Conservation (phyloP, 2,888 invertebrate genomes). For the Lepidochrysops patricia region DNA sequence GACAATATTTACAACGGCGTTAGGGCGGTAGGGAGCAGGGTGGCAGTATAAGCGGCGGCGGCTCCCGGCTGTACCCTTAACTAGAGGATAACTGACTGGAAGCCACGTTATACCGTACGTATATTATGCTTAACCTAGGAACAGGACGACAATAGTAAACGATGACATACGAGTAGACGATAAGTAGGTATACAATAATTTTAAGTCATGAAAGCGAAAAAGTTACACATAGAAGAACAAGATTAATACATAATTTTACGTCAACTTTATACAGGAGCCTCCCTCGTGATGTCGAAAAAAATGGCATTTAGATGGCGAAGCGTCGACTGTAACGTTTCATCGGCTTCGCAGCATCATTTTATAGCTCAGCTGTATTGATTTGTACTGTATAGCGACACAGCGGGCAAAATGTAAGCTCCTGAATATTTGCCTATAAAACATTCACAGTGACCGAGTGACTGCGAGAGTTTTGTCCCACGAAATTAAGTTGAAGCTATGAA, state of each 20-base stretch:
- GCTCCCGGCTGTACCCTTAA: background rate
- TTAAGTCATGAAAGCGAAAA: conserved; percentile 30
- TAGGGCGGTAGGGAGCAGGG: background rate
- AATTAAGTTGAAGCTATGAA: no score
- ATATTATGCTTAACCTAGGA: conserved; percentile 29
- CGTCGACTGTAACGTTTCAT: no score
- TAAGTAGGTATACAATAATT: conserved; percentile 26
- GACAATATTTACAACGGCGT: background rate
- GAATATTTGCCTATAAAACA: no score
- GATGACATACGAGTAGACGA: conserved; percentile 25
- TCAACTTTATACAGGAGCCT: background rate
- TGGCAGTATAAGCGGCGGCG: conserved; percentile 11
- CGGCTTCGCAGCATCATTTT: no score
- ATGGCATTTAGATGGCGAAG: no score
- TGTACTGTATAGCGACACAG: no score
- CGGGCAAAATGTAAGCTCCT: no score
- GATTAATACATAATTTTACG: background rate
- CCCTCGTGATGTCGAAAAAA: conserved; percentile 19
- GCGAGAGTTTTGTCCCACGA: no score
- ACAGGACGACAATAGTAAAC: conserved; percentile 18
- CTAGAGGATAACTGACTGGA: background rate
- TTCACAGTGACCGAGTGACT: no score
- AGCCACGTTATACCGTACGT: background rate
- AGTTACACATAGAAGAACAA: conserved; percentile 5
- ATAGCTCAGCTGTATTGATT: no score